Percentiles rank a stretch among this genome's conserved stretches.
Conservation (phyloP, 2,888 invertebrate genomes). For the Unio delphinus region DNA sequence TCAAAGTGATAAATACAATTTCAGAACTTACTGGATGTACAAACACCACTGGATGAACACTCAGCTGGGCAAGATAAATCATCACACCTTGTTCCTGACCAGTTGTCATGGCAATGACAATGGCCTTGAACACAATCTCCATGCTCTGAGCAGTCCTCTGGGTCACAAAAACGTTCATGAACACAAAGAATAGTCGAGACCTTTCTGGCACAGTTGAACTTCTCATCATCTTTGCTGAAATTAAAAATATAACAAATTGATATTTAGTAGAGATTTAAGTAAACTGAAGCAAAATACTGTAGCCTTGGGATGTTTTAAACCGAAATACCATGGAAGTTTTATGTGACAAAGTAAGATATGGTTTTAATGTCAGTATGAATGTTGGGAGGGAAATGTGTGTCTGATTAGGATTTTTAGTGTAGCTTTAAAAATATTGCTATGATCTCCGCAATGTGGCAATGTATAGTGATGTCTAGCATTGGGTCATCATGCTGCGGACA, state of each 20-base stretch:
- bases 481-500: no score
- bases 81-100: constrained; percentile 64
- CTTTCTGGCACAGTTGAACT: constrained; percentile 61
- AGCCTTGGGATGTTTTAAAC: no score
- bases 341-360: no score
- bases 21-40: constrained; percentile 50
- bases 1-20: neutral
- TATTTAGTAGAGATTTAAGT: neutral
- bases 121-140: constrained; percentile 62
- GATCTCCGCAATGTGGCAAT: no score
- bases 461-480: no score
- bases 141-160: constrained; percentile 63
- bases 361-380: no score
- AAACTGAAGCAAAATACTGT: neutral
- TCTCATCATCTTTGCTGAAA: constrained; percentile 36
- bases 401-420: no score
- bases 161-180: constrained; percentile 60
- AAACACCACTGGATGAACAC: constrained; percentile 65
- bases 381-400: no score
- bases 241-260: constrained; percentile 2
- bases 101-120: constrained; percentile 64
- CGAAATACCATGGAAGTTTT: no score
- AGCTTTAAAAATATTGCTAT: no score
- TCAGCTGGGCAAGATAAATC: constrained; percentile 55
- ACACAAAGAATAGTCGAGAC: constrained; percentile 69